These are phyloP conservation scores for Diaprepes abbreviatus DNA, from an alignment of 2,888 invertebrate genomes.

Conservation along the genomic window DNA sequence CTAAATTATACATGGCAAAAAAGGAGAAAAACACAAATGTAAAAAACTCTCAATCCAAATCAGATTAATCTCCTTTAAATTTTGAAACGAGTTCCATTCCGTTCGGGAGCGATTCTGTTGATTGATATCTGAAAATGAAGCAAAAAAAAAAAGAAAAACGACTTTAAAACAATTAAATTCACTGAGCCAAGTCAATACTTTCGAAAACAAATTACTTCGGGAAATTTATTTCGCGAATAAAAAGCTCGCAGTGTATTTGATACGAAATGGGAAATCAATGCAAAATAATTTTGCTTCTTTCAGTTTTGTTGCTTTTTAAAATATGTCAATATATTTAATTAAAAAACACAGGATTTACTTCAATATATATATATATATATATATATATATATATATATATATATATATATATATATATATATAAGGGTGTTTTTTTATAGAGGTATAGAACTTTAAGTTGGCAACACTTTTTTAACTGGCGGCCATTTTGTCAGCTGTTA, in stretches of 20 bases:
- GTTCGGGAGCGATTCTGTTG: slow-evolving; percentile 27
- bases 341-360: too few relatives aligned
- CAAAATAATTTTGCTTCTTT: neutral
- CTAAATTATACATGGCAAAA: slow-evolving; percentile 5
- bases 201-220: slow-evolving; percentile 34
- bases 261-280: too few relatives aligned
- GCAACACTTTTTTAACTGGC: too few relatives aligned
- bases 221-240: slow-evolving; percentile 33
- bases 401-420: too few relatives aligned
- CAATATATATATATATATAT: too few relatives aligned
- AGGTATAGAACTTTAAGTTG: too few relatives aligned
- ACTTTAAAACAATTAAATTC: slow-evolving; percentile 41
- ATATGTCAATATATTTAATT: neutral
- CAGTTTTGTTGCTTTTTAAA: neutral
- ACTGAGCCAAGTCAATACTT: slow-evolving; percentile 37
- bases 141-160: slow-evolving; percentile 34
- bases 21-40: neutral
- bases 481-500: too few relatives aligned
- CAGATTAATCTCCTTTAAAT: slow-evolving; percentile 36
- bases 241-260: slow-evolving; percentile 22
- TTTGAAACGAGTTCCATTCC: slow-evolving; percentile 31
- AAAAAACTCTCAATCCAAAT: slow-evolving; percentile 26
- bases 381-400: too few relatives aligned
- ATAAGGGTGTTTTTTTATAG: too few relatives aligned
- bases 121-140: slow-evolving; percentile 40